Conservation (phyloP, 2,797 vertebrate species). For the Sebastes kiyomatsui region DNA sequence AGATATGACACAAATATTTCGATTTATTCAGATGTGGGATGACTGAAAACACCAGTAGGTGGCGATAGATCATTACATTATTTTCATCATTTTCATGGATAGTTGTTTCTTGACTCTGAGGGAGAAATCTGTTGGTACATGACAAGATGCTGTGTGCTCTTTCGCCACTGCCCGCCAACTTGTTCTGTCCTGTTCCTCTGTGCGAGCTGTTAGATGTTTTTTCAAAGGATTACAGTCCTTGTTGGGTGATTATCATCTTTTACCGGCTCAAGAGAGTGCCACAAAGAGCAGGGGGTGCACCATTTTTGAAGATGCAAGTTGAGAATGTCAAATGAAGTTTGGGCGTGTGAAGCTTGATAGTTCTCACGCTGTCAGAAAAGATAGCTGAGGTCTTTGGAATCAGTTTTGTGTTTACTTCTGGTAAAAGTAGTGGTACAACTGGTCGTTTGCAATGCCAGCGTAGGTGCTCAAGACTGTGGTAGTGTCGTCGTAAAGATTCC, state of each 20-base stretch:
- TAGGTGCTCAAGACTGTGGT: slow-evolving; percentile 69
- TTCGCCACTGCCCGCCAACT: background rate
- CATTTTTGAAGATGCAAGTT: background rate
- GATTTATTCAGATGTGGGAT: slow-evolving; percentile 14
- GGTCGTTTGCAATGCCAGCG: slow-evolving; percentile 70
- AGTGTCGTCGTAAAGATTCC: slow-evolving; percentile 75
- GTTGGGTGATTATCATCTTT: background rate
- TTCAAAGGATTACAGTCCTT: background rate
- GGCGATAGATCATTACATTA: background rate
- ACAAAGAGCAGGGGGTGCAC: background rate
- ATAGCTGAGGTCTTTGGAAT: background rate
- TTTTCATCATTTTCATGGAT: background rate
- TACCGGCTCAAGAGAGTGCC: background rate
- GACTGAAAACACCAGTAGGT: slow-evolving; percentile 9
- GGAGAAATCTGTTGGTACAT: background rate
- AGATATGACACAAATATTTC: slow-evolving; percentile 61
- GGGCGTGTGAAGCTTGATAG: background rate
- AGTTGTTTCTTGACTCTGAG: background rate
- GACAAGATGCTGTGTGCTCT: slow-evolving; percentile 1
- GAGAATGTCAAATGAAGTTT: background rate
- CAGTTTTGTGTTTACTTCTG: slow-evolving; percentile 50
- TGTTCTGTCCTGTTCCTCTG: slow-evolving; percentile 5
- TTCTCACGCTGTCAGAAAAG: background rate
- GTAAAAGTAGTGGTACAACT: slow-evolving; percentile 75
- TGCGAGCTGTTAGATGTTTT: slow-evolving; percentile 6